Evolutionary conservation across 2,113 vertebrate species (phyloP).

Genomic region (Rhineura floridana): DNA sequence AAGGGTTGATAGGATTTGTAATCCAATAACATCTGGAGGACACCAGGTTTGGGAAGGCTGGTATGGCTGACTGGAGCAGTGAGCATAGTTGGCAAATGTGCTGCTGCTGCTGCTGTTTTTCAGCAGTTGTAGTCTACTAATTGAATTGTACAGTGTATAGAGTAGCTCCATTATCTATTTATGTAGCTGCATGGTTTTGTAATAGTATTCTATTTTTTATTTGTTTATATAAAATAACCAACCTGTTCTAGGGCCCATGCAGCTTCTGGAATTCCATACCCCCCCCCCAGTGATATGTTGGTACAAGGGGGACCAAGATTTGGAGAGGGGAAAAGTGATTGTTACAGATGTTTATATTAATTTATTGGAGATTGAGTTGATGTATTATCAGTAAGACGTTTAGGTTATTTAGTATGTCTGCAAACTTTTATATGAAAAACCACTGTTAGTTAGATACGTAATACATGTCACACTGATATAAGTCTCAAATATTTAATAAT

Average conservation of each 20-base stretch:
- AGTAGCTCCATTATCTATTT: background rate
- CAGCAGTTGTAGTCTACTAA: background rate
- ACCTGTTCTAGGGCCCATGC: too few species aligned
- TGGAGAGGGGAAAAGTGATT: background rate
- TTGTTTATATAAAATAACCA: too few species aligned
- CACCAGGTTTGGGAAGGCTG: too few species aligned
- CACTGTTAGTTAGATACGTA: background rate
- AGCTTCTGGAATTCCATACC: background rate
- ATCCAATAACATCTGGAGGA: too few species aligned
- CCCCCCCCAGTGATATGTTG: background rate
- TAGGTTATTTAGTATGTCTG: background rate
- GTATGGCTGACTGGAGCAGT: background rate
- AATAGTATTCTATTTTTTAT: background rate
- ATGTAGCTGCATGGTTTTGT: background rate
- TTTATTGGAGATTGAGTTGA: background rate
- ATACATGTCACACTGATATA: background rate
- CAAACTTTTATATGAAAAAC: background rate
- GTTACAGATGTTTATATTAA: too few species aligned
- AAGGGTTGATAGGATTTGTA: too few species aligned
- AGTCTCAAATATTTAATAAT: background rate
- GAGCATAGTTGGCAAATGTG: background rate
- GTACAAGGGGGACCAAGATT: background rate
- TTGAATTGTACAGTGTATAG: background rate
- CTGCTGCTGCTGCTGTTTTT: background rate
- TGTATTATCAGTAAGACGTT: background rate